Evolutionary conservation across 2,888 invertebrate genomes (phyloP).

Genomic region (Platerodrilus igneus): DNA sequence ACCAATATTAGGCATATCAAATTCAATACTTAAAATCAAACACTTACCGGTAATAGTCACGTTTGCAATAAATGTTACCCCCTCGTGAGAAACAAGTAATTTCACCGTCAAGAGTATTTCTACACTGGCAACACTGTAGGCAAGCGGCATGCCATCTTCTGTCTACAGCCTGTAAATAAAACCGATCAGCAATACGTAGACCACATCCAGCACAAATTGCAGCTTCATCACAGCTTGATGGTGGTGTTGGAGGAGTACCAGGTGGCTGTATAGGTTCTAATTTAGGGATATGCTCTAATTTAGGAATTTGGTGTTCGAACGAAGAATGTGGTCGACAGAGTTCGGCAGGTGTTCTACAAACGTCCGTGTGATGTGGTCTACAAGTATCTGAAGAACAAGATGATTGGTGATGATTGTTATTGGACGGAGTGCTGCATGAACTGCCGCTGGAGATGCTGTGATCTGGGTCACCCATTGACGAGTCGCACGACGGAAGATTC

Average conservation of each 20-base stretch:
- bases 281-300: conserved; percentile 54
- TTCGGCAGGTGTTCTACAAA: conserved; percentile 32
- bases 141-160: conserved; percentile 91
- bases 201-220: conserved; percentile 85
- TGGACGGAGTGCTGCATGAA: conserved; percentile 55
- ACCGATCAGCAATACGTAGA: conserved; percentile 79
- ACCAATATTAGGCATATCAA: too few species aligned
- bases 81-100: conserved; percentile 89
- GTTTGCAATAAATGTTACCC: conserved; percentile 93
- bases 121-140: conserved; percentile 86
- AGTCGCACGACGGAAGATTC: conserved; percentile 61
- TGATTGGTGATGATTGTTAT: conserved; percentile 54
- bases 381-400: conserved; percentile 47
- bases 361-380: conserved; percentile 41
- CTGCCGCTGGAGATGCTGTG: conserved; percentile 55
- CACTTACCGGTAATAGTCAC: conserved; percentile 93
- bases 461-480: conserved; percentile 55
- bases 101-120: conserved; percentile 83
- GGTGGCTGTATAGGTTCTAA: conserved; percentile 55
- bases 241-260: conserved; percentile 47
- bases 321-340: conserved; percentile 41
- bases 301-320: conserved; percentile 52
- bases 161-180: conserved; percentile 87
- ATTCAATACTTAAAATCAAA: too few species aligned
- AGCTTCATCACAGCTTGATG: conserved; percentile 47